Evolutionary conservation across 2,888 invertebrate species (phyloP), one percentile per base, ranked within the genome.

Genomic region (Clepsis dumicolana): DNA sequence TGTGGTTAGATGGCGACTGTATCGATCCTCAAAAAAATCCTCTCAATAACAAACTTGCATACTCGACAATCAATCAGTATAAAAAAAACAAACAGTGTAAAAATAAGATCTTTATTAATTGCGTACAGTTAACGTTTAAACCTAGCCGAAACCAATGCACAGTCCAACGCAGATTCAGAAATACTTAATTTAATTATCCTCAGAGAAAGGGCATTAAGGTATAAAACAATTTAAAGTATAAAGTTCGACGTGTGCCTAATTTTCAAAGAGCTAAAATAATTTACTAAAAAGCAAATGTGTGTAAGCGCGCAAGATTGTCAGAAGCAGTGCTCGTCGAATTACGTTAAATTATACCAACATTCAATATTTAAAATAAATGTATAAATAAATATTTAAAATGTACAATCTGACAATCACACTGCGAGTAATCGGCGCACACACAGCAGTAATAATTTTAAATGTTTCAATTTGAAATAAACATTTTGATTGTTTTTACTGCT

Each of bases 71-170:
- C n/a, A n/a, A n/a, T n/a, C n/a, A n/a, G n/a, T n/a, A n/a, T n/a
- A n/a, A n/a, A n/a, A n/a, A 68, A 75, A 75, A 70, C 29, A 73
- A 71, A 70, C 52, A 54, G 63, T 65, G 70, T 71, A 73, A 78
- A 78, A 80, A 78, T 78, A 78, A 78, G 80, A 79, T 77, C 75
- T 80, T 80, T 80, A 79, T 77, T 77, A 76, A 74, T 75, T 72
- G 72, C 70, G 72, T 75, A 73, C 64, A 73, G 65, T 77, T 73
- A 77, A 68, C 71, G 72, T 70, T 75, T 76, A 76, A 68, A 74
- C 75, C 78, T 78, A 77, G 76, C 78, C 80, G 73, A 78, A 80
- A 79, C 79, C 80, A 79, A 74, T 75, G 76, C 77, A 76, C 72
- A 72, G 68, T 75, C 73, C 71, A 65, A 71, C 60, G 69, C 70